Evolutionary conservation across 1,140 invertebrate genomes (phyloP), one percentile per base, ranked within the genome.

Genomic region (Bradynema listronoti): DNA sequence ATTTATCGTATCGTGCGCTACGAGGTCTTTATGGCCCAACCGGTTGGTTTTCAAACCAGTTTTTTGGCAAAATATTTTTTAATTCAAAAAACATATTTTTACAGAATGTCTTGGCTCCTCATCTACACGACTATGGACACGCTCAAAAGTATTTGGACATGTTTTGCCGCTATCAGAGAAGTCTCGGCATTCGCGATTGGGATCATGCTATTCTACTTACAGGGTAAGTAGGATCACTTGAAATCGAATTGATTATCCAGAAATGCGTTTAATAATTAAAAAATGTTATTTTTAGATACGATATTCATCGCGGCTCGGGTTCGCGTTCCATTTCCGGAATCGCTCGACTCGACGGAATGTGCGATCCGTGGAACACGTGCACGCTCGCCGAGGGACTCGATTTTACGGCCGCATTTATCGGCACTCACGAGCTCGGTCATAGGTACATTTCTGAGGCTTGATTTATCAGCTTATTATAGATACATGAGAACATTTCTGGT

Each of bases 271-370:
- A 11, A 19, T 11, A 11, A 11, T 57, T 56, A 55, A 46, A 51
- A 58, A n/a, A 7, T 65, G n/a, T 19, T 4, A 45, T 41, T 63
- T 71, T 63, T 34, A 70, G 68, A 22, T 76, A 70, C 53, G 73
- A 75, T 54, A 76, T 78, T 49, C 72, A 78, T 56, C 69, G 76
- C 16, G 73, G 76, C 24, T 69, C 58, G 53, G 74, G 74, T 11
- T 72, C 70, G 39, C 58, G 56, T 42, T 78, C 74, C n/a, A 77
- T 77, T 51, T 78, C 74, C 33, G 76, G 76, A 46, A 77, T 77
- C 51, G 74, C 74, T 29, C 58, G 74, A 27, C 60, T 77, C 22
- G 73, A 78, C 62, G 74, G 74, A 49, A 77, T 78, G 73, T 78
- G 74, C 61, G 76, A 78, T 54, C 61, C 73, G 1, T 75, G 76